Evolutionary conservation across 2,113 vertebrate species (phyloP), one percentile per base, ranked within the genome.

Genomic region (Calyptomena viridis): DNA sequence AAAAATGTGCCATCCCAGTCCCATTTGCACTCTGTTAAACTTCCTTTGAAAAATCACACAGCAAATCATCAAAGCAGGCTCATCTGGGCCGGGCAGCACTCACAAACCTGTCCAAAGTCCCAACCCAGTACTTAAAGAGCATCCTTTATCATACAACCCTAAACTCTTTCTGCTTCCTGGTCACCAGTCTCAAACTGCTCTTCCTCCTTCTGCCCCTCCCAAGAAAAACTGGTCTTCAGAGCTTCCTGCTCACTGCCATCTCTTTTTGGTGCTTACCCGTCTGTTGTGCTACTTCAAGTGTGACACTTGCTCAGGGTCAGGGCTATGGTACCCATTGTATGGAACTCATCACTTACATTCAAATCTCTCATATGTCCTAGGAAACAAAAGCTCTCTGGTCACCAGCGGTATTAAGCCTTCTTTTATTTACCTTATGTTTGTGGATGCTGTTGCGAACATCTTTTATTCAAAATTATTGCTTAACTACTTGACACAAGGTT

Each of bases 401-500:
- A 27, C 68, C 42, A 63, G 47, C 2, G 3, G 19, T 44, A 58
- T 46, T 64, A 73, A 84, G 4, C 7, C 6, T 69, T 64, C 23
- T 33, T 73, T 58, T 55, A 21, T 63, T 84, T 82, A 31, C 15
- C 7, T 78, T 74, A 12, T 42, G 35, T 59, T 84, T 7, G 15
- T 49, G 19, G 6, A 63, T 89, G 28, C 33, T 71, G 11, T 53
- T 81, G n/a, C 47, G 44, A 89, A 33, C 2, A 1, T 53, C 19
- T 37, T 67, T 64, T 19, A 17, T 75, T 68, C 37, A 35, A 55
- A 77, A 52, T 52, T 68, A 14, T 15, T 67, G 20, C 24, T 69
- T 52, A 67, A 78, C 12, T 30, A n/a, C 8, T 31, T 64, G n/a
- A 17, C 14, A 25, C 0, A 0, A 42, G 6, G 3, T 42, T 62